These are phyloP conservation scores for Passer montanus DNA, from an alignment of 2,113 vertebrate species.

Conservation along the genomic window DNA sequence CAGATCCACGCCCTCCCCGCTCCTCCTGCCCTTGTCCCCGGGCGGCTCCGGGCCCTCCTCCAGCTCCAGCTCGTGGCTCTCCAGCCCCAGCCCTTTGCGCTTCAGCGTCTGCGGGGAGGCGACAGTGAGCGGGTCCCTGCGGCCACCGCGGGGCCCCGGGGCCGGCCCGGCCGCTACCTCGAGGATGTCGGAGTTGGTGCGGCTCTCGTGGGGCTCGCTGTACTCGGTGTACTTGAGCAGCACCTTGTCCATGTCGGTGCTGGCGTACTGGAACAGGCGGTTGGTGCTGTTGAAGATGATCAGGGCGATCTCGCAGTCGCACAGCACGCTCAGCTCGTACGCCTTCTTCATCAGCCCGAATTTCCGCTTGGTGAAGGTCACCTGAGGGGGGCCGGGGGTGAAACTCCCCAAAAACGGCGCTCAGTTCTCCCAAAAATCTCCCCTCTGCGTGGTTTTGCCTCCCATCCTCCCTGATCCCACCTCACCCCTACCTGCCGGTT, in stretches of 20 bases:
- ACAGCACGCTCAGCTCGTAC: constrained; percentile 94
- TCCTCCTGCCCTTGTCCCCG: constrained; percentile 73
- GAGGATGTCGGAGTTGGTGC: constrained; percentile 92
- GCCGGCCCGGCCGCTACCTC: constrained; percentile 69
- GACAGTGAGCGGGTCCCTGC: fast-evolving
- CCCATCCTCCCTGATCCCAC: fast-evolving
- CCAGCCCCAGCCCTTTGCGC: constrained; percentile 86
- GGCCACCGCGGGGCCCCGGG: no score
- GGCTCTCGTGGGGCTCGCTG: constrained; percentile 95
- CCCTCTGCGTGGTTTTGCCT: fast-evolving
- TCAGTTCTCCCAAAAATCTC: fast-evolving
- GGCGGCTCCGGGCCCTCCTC: constrained; percentile 75
- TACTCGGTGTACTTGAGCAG: constrained; percentile 97
- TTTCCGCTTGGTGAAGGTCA: constrained; percentile 71
- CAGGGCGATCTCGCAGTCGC: constrained; percentile 97
- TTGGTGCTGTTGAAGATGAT: constrained; percentile 99
- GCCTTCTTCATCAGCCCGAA: constrained; percentile 99
- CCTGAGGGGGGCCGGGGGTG: background rate
- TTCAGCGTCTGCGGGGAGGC: constrained; percentile 83
- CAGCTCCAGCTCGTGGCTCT: constrained; percentile 81
- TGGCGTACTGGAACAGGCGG: constrained; percentile 95
- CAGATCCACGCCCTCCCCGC: constrained; percentile 80
- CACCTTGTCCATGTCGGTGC: constrained; percentile 95
- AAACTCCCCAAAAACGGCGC: fast-evolving
- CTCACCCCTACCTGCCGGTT: constrained; percentile 84